These are phyloP conservation scores for Zosterops hypoxanthus DNA, from an alignment of 2,113 vertebrate species.

Conservation along the genomic window DNA sequence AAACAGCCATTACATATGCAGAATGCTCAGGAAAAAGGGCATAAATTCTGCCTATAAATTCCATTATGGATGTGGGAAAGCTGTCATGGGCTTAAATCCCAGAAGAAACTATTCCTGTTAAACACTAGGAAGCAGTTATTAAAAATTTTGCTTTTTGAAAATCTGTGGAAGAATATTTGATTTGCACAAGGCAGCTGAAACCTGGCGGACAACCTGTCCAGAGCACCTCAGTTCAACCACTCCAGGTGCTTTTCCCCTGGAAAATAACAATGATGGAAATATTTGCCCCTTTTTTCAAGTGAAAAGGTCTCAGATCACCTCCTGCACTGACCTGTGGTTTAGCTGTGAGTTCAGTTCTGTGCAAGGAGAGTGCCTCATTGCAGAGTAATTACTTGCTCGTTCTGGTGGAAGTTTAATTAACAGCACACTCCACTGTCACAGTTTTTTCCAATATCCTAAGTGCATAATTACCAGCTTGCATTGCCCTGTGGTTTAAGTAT, in stretches of 20 bases:
- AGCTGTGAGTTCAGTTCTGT: background rate
- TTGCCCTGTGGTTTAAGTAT: conserved; percentile 36
- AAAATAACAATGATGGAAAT: background rate
- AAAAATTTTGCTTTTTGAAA: background rate
- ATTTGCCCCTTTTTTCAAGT: background rate
- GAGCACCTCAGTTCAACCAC: background rate
- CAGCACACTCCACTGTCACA: background rate
- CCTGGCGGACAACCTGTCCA: background rate
- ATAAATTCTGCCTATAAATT: background rate
- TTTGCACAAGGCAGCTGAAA: background rate
- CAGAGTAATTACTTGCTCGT: conserved; percentile 19
- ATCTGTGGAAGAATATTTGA: background rate
- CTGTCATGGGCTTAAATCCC: background rate
- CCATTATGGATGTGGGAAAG: background rate
- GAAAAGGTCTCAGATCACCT: background rate
- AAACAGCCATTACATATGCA: background rate
- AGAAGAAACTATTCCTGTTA: background rate
- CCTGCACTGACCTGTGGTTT: background rate
- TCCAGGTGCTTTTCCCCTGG: background rate
- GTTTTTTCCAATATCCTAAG: conserved; percentile 19
- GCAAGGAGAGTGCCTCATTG: background rate
- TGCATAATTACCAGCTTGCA: conserved; percentile 3
- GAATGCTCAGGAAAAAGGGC: background rate
- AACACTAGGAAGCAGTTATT: background rate
- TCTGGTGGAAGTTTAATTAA: conserved; percentile 38